A percentile compares a stretch with the other conserved stretches of the same genome.
Evolutionary conservation across 2,113 vertebrate genomes (phyloP).

Genomic region (Psilopogon haemacephalus): DNA sequence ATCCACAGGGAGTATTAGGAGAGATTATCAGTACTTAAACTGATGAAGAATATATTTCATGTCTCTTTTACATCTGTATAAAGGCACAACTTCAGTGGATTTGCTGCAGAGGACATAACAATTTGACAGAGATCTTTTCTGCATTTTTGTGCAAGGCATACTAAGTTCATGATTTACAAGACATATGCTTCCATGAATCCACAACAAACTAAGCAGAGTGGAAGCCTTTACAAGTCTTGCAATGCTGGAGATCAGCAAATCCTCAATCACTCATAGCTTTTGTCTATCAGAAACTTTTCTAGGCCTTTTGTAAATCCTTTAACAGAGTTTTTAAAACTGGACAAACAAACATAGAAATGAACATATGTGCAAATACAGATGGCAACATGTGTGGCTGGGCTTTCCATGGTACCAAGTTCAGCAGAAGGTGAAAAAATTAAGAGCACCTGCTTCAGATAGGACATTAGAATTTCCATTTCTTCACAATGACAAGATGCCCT

Average conservation of each 20-base stretch:
- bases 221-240: background rate
- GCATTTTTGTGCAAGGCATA: background rate
- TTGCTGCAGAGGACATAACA: background rate
- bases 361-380: background rate
- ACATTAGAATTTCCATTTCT: background rate
- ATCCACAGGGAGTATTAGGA: constrained; percentile 53
- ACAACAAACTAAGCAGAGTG: background rate
- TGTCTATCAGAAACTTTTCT: background rate
- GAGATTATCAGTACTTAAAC: constrained; percentile 58
- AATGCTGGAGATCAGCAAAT: background rate
- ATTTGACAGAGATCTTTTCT: background rate
- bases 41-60: constrained; percentile 46
- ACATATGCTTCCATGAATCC: background rate
- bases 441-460: background rate
- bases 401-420: background rate
- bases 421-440: background rate
- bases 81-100: background rate
- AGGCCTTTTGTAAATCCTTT: background rate
- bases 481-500: background rate
- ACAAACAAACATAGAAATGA: background rate
- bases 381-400: background rate
- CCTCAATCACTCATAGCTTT: background rate
- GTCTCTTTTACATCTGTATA: constrained; percentile 5
- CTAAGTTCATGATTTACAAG: background rate
- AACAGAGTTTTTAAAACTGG: background rate